Conservation (phyloP, 2,113 vertebrate genomes). For the Prunella himalayana region DNA sequence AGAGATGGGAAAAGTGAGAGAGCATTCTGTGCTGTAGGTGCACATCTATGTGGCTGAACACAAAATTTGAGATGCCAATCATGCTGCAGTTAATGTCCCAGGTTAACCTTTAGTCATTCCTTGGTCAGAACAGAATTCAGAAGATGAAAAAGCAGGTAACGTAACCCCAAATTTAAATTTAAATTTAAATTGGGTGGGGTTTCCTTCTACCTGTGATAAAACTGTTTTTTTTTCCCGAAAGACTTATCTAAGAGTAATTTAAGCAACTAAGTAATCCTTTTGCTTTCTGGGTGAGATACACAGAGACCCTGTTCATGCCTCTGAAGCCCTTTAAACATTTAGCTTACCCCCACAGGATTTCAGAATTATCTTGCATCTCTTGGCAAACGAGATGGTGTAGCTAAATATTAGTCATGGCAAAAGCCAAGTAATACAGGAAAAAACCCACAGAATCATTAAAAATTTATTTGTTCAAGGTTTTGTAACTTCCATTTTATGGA, state of each 20-base stretch:
- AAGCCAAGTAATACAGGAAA: not conserved
- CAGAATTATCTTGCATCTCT: not conserved
- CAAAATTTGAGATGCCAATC: not conserved
- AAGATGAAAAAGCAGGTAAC: not conserved
- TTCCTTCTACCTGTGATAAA: not conserved
- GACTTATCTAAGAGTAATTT: not conserved
- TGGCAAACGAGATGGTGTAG: not conserved
- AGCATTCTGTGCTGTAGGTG: not conserved
- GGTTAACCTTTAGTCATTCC: not conserved
- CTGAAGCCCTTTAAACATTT: conserved; percentile 1
- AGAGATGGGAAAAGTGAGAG: not conserved
- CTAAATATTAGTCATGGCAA: conserved; percentile 13
- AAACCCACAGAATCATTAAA: not conserved
- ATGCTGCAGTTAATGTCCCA: not conserved
- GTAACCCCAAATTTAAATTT: not conserved
- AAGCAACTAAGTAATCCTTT: not conserved
- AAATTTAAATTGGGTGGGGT: accelerated
- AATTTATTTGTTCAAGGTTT: not conserved
- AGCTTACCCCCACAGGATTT: not conserved
- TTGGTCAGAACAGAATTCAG: not conserved
- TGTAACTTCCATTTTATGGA: not conserved
- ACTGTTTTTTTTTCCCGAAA: not conserved
- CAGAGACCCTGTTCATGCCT: not conserved
- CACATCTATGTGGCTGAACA: not conserved
- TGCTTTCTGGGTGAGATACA: not conserved